phyloP scores from a whole-genome alignment of 2,797 vertebrate species.

The Premnoplex brunnescens region DNA sequence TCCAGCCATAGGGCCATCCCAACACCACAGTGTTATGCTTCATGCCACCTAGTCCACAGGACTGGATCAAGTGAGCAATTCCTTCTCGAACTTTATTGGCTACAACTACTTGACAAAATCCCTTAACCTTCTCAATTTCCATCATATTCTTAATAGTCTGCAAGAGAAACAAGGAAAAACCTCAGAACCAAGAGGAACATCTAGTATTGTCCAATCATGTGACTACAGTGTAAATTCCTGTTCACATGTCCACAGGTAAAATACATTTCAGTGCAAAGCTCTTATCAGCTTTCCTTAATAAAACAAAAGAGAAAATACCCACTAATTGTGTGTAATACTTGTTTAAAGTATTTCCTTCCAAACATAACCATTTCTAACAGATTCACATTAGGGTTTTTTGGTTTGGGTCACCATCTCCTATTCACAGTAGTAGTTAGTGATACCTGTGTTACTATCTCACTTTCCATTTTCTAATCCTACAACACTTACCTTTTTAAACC shows the following conservation, averaged over 20 bases:
- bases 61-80: conserved; percentile 94
- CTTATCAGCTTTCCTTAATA: background rate
- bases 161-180: conserved; percentile 29
- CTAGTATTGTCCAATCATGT: background rate
- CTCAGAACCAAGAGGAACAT: background rate
- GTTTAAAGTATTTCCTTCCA: background rate
- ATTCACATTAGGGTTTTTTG: background rate
- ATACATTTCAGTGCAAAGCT: background rate
- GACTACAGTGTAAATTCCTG: background rate
- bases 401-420: background rate
- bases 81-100: conserved; percentile 92
- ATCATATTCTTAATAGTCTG: conserved; percentile 99
- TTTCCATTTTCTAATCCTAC: background rate
- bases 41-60: conserved; percentile 96
- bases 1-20: conserved; percentile 98
- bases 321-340: background rate
- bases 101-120: conserved; percentile 96
- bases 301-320: background rate
- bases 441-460: background rate
- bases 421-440: background rate
- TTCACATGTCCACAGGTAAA: background rate
- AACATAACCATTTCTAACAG: background rate
- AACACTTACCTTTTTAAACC: background rate
- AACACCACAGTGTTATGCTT: conserved; percentile 97
- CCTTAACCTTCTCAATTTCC: conserved; percentile 96